phyloP scores from a whole-genome alignment of 2,113 vertebrate genomes.

The Thoracochromis brauschi region DNA sequence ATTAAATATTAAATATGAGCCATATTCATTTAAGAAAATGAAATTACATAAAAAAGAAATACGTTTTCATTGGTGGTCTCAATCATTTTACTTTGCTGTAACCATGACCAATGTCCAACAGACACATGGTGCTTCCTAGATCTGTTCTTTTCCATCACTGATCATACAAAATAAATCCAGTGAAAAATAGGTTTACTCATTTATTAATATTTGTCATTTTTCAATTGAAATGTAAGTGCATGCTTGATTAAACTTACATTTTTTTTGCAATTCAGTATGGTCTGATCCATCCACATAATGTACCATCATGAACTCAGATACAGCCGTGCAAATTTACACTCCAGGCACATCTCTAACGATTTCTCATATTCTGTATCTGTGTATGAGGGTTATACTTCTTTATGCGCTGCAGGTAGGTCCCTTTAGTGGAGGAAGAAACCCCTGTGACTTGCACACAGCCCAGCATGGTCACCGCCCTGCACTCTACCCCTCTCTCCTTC shows the following conservation, averaged over 20 bases:
- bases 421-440: constrained; percentile 77
- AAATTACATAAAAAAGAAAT: not conserved
- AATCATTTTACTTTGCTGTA: not conserved
- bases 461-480: constrained; percentile 66
- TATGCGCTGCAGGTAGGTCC: constrained; percentile 75
- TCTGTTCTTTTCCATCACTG: not conserved
- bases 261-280: not conserved
- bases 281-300: not conserved
- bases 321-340: constrained; percentile 74
- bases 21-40: not conserved
- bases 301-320: constrained; percentile 52
- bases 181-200: not conserved
- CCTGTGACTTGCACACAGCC: constrained; percentile 77
- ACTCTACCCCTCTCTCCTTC: constrained; percentile 75
- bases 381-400: constrained; percentile 75
- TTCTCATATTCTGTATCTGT: constrained; percentile 39
- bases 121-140: not conserved
- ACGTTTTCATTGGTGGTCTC: fast-evolving
- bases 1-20: not conserved
- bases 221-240: not conserved
- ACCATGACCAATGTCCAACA: not conserved
- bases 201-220: not conserved
- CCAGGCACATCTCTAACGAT: constrained; percentile 69
- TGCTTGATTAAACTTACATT: not conserved
- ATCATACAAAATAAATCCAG: not conserved